Evolutionary conservation across 2,888 invertebrate species (phyloP), one percentile per base, ranked within the genome.

Genomic region (Zele albiditarsus): DNA sequence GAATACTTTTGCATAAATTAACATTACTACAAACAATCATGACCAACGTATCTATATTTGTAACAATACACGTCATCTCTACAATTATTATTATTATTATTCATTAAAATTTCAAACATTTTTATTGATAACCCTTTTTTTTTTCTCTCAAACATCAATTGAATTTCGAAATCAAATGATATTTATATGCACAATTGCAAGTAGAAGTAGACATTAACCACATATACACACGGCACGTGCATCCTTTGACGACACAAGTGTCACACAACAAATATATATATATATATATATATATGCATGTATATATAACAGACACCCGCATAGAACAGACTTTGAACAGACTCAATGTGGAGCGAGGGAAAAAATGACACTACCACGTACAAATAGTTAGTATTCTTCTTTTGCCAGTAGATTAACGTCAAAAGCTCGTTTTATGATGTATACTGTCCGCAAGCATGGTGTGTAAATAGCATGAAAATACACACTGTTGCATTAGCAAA

Each of bases 131-230:
- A 42, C 3, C 0, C 5, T 60, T 16, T 27, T 60, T 60, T 25
- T 12, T 60, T 60, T 58, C 4, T 58, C 58, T 27, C 14, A 28
- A 62, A 62, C 14, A n/a, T 82, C 84, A 85, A 85, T 85, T 85
- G 12, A 58, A 27, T 14, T 31, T 16, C 27, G 1, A n/a, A 31
- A 62, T 6, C 12, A 6, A 28, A 3, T 38, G 10, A 38, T 31
- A 31, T 31, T 31, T 8, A 31, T 31, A 10, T 27, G 16, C 12
- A 27, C 27, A 12, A 27, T 12, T 60, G 60, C 23, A 60, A 60
- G 28, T 27, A 60, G 27, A 60, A 60, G 60, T 60, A 25, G 60
- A 27, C 60, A 25, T 60, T 60, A 27, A 60, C 28, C 27, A 60
- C 60, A 58, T 10, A 58, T 10, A 60, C 27, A 60, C 10, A 42